A percentile compares a stretch with the other conserved stretches of the same genome.
Evolutionary conservation across 1,140 invertebrate genomes (phyloP).

Genomic region (Hormaphis cornu): DNA sequence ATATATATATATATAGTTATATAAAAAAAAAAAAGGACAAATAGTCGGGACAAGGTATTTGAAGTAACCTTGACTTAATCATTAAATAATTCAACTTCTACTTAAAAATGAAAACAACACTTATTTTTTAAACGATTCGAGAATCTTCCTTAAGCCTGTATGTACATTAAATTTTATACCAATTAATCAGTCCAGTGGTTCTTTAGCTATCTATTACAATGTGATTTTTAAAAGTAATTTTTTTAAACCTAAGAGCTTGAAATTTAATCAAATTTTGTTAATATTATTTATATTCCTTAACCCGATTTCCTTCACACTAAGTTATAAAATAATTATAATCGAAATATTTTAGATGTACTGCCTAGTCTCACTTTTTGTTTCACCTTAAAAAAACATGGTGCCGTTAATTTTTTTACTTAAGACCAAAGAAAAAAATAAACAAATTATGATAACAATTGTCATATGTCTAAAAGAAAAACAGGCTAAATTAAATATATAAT

Average conservation of each 20-base stretch:
- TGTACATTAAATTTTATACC: conserved; percentile 39
- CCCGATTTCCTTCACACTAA: conserved; percentile 30
- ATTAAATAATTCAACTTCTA: conserved; percentile 33
- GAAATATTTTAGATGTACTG: conserved; percentile 32
- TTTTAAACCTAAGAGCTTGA: conserved; percentile 28
- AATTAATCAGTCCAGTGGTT: conserved; percentile 33
- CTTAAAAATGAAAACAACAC: conserved; percentile 34
- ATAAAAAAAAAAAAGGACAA: conserved; percentile 21
- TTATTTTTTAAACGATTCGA: conserved; percentile 37
- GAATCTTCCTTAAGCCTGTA: conserved; percentile 41
- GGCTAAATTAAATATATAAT: conserved; percentile 31
- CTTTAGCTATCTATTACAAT: conserved; percentile 31
- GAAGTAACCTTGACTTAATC: conserved; percentile 30
- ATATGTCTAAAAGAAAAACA: conserved; percentile 32
- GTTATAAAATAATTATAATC: conserved; percentile 33
- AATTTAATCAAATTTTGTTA: conserved; percentile 31
- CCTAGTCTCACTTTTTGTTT: conserved; percentile 32
- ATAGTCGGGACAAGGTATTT: conserved; percentile 26
- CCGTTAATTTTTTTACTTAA: conserved; percentile 32
- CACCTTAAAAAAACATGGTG: conserved; percentile 32
- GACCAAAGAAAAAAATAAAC: conserved; percentile 29
- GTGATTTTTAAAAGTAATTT: conserved; percentile 32
- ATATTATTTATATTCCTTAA: conserved; percentile 27
- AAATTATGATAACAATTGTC: conserved; percentile 32
- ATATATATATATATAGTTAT: conserved; percentile 4